These are phyloP conservation scores for Catocala fraxini DNA, from an alignment of 2,888 invertebrate genomes.

Conservation along the genomic window DNA sequence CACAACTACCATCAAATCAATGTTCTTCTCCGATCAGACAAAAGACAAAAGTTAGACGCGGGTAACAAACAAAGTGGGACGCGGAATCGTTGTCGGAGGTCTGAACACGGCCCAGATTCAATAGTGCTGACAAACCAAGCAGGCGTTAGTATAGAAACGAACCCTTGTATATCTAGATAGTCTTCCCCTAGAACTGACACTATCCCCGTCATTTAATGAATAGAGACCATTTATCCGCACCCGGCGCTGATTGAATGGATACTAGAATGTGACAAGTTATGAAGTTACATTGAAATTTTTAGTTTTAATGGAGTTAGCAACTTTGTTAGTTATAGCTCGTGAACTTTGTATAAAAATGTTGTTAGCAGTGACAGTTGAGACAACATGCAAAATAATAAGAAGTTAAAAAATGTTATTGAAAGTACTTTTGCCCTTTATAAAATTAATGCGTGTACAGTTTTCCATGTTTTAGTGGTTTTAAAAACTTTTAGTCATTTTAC, in stretches of 20 bases:
- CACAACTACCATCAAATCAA: slow-evolving; percentile 44
- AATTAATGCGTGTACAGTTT: too few species aligned
- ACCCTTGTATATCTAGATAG: slow-evolving; percentile 17
- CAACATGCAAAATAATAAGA: neutral
- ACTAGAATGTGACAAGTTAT: neutral
- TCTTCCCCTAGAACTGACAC: slow-evolving; percentile 24
- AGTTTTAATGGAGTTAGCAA: neutral
- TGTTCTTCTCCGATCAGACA: slow-evolving; percentile 43
- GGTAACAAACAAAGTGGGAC: slow-evolving; percentile 51
- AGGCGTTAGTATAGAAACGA: slow-evolving; percentile 26
- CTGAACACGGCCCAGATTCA: slow-evolving; percentile 45
- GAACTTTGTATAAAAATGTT: slow-evolving; percentile 1
- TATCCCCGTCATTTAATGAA: slow-evolving; percentile 28
- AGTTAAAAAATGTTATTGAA: neutral
- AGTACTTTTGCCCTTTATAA: neutral
- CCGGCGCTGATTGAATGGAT: slow-evolving; percentile 9
- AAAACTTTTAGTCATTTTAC: too few species aligned
- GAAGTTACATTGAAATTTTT: slow-evolving; percentile 3
- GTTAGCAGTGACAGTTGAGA: neutral
- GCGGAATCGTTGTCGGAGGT: slow-evolving; percentile 41
- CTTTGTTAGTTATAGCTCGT: neutral
- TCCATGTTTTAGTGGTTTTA: too few species aligned
- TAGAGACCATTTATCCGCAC: slow-evolving; percentile 19
- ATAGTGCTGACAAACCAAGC: slow-evolving; percentile 33
- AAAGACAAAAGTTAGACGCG: slow-evolving; percentile 56